A percentile compares a stretch with the other conserved stretches of the same genome.
Evolutionary conservation across 2,797 vertebrate species (phyloP).

Genomic region (Catostomus latipinnis): DNA sequence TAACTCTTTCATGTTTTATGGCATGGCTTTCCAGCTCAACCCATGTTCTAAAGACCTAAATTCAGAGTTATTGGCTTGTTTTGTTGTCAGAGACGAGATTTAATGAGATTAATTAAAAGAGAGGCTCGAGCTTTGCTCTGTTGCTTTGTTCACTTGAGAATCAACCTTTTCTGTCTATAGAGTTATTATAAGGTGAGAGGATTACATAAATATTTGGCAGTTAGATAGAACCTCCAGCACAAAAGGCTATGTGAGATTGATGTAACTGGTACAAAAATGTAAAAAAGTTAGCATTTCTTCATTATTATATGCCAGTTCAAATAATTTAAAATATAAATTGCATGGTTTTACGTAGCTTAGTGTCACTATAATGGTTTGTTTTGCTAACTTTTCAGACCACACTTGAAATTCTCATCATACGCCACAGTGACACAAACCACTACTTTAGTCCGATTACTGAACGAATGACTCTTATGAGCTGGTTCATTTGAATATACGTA

Average conservation of each 20-base stretch:
- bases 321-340: background rate
- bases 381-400: no score
- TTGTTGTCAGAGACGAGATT: slow-evolving; percentile 54
- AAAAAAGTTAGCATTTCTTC: background rate
- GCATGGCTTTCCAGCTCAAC: slow-evolving; percentile 58
- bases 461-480: no score
- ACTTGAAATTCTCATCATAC: no score
- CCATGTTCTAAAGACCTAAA: slow-evolving; percentile 59
- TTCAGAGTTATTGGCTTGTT: slow-evolving; percentile 59
- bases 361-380: background rate
- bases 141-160: slow-evolving; percentile 16
- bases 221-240: background rate
- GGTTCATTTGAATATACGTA: no score
- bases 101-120: slow-evolving; percentile 59
- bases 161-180: background rate
- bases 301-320: background rate
- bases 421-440: no score
- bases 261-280: background rate
- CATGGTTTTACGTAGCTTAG: background rate
- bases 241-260: background rate
- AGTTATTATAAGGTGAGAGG: background rate
- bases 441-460: no score
- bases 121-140: slow-evolving; percentile 1
- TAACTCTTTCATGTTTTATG: slow-evolving; percentile 63
- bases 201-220: background rate